Base-by-base conservation (phyloP, 1,140 invertebrate genomes). In the Cydia strobilella region DNA sequence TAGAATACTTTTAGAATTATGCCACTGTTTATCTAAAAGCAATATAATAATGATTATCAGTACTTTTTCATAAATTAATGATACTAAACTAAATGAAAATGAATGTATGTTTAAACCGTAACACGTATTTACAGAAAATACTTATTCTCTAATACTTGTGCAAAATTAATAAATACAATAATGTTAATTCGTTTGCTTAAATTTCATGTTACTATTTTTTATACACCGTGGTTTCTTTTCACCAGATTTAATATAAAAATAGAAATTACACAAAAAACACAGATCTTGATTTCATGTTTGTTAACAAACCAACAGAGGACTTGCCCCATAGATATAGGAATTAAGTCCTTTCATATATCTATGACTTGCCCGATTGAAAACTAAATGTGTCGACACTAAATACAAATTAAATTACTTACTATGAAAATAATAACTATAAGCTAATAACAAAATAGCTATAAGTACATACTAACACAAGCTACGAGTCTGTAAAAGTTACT, bases 41-140 rank as follows among this genome's bases (percentile, higher is more conserved):
- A 18, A 35, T 39, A 42, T 18, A 69, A 69, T 39, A 69, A 69
- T 69, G 65, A 69, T 69, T 69, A 69, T 69, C 65, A 69, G 65
- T 69, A 69, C 65, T 69, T 69, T 39, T 35, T 69, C 31, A 69
- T 69, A 69, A 69, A 69, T 69, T 69, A 69, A 69, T 18, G 65
- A 69, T n/a, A 59, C 27, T 35, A 66, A n/a, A 6, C 35, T 69
- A 69, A 69, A 42, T 69, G 31, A 42, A 69, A 69, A 69, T 59
- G 54, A 59, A 59, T 23, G 54, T 23, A 59, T 23, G 20, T 23
- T 18, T 42, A 69, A 69, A 9, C 18, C 25, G 65, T 69, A 69
- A 69, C 65, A 69, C 15, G 65, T 69, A 69, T 69, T 69, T 69
- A 69, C 65, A 69, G 42, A 69, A 69, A 69, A 69, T 39, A 69